A percentile compares a stretch with the other conserved stretches of the same genome.
Evolutionary conservation across 2,888 invertebrate genomes (phyloP).

Genomic region (Lasioglossum morio): DNA sequence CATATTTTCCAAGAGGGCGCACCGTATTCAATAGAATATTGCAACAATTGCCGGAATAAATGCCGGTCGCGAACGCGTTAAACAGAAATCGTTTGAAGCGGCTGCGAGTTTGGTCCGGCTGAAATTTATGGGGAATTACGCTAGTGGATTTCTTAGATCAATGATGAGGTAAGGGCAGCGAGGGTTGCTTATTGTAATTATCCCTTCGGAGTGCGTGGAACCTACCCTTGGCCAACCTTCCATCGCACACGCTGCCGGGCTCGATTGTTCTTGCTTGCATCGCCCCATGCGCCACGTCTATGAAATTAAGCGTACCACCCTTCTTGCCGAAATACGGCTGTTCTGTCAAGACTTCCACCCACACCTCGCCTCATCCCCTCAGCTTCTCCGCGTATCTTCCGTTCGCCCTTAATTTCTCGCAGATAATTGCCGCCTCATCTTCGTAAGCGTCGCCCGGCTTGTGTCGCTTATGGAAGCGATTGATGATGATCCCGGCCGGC

Average conservation of each 20-base stretch:
- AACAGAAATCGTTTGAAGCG: background rate
- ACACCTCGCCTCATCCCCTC: conserved; percentile 19
- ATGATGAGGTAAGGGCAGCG: conserved; percentile 70
- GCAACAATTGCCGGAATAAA: background rate
- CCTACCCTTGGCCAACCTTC: conserved; percentile 71
- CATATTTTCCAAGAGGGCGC: background rate
- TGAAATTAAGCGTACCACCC: conserved; percentile 80
- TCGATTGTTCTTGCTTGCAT: conserved; percentile 80
- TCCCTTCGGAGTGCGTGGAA: conserved; percentile 75
- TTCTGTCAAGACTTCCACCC: conserved; percentile 70
- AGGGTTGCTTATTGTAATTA: conserved; percentile 81
- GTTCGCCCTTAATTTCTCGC: conserved; percentile 76
- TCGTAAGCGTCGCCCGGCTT: conserved; percentile 56
- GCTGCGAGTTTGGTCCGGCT: background rate
- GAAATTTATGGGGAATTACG: conserved; percentile 65
- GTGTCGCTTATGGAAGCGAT: conserved; percentile 57
- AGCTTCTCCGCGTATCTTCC: conserved; percentile 55
- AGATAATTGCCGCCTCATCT: conserved; percentile 75
- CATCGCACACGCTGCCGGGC: conserved; percentile 77
- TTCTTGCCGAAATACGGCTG: conserved; percentile 72
- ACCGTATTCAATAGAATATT: background rate
- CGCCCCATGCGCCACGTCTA: conserved; percentile 75
- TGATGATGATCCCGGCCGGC: conserved; percentile 69
- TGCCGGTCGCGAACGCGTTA: background rate
- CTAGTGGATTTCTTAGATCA: conserved; percentile 75